Percentiles rank a stretch among this genome's conserved stretches.
Evolutionary conservation across 2,797 vertebrate species (phyloP).

Genomic region (Aphelocoma californica): DNA sequence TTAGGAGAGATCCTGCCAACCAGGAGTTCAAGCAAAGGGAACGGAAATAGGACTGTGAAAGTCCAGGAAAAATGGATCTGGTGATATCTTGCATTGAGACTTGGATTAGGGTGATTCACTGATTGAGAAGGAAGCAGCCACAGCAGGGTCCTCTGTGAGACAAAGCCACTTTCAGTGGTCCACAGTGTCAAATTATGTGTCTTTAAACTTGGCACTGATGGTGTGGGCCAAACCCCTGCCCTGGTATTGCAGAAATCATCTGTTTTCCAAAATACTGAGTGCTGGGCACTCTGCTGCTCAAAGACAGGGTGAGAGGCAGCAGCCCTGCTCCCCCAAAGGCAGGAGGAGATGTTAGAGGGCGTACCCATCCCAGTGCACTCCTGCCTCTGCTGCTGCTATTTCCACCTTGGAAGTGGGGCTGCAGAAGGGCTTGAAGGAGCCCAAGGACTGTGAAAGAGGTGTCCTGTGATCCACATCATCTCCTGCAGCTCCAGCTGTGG

Average conservation of each 20-base stretch:
- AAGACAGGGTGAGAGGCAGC: neutral
- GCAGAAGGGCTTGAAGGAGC: neutral
- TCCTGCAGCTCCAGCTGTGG: neutral
- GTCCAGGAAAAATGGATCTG: neutral
- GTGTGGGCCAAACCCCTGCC: neutral
- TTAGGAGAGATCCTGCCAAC: neutral
- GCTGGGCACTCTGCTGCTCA: neutral
- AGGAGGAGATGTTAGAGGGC: neutral
- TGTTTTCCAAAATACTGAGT: neutral
- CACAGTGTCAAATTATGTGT: neutral
- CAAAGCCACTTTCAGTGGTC: neutral
- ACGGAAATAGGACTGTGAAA: neutral
- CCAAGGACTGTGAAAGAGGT: neutral
- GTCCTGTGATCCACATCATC: neutral
- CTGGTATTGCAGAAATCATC: neutral
- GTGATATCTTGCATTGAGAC: neutral
- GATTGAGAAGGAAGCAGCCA: neutral
- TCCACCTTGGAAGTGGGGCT: neutral
- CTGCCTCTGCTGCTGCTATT: neutral
- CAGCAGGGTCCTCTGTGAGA: neutral
- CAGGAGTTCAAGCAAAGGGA: neutral
- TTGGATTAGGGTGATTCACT: neutral
- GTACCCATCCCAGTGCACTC: accelerated
- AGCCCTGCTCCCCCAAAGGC: neutral
- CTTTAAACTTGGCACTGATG: neutral